phyloP scores from a whole-genome alignment of 2,888 invertebrate species.

The Campoplex capitator region DNA sequence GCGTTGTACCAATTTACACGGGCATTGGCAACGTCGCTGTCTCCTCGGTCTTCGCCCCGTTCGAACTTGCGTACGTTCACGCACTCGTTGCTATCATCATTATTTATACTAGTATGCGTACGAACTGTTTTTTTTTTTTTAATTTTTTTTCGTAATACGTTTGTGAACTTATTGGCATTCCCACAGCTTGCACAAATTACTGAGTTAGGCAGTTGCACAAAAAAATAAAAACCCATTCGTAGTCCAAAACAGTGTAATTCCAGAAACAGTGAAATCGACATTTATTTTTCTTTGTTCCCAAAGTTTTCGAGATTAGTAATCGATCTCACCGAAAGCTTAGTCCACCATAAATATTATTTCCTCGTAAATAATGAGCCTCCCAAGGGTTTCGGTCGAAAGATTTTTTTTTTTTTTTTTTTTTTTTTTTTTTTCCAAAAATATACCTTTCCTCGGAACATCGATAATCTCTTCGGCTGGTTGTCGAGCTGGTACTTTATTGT shows the following conservation, averaged over 20 bases:
- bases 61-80: slow-evolving; percentile 35
- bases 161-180: background rate
- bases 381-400: background rate
- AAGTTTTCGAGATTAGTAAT: background rate
- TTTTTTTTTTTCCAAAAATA: background rate
- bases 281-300: background rate
- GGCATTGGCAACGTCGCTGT: slow-evolving; percentile 23
- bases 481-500: background rate
- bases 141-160: background rate
- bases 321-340: background rate
- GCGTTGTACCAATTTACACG: slow-evolving; percentile 27
- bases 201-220: background rate
- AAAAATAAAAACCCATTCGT: too few species aligned
- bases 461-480: background rate
- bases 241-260: background rate
- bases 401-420: background rate
- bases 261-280: too few species aligned
- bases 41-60: slow-evolving; percentile 56
- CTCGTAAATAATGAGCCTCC: background rate
- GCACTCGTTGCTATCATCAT: slow-evolving; percentile 47
- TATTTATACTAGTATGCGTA: slow-evolving; percentile 2
- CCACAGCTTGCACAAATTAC: background rate
- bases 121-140: background rate
- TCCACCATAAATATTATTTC: background rate
- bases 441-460: background rate